Base-by-base conservation (phyloP, 1,140 invertebrate species). In the Latrodectus geometricus region DNA sequence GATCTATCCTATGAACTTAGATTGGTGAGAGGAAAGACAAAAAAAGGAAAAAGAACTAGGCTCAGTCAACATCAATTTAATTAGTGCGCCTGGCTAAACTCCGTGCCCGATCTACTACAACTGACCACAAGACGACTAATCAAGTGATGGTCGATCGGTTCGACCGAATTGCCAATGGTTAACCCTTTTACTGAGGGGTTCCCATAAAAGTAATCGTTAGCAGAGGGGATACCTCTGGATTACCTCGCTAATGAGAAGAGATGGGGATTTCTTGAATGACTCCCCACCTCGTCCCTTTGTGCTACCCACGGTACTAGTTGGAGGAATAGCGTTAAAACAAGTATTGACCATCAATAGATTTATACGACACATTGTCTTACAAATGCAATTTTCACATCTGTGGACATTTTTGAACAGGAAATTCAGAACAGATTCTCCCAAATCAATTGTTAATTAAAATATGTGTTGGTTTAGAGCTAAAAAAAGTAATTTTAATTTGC, bases 211-310 rank as follows among this genome's bases (percentile, higher is more conserved):
- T 69, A 69, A 69, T 21, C 20, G 17, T 69, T 69, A 69, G 35
- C 35, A 35, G 21, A 23, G 20, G 68, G 54, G 11, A 61, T 61
- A 61, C 17, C 11, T 61, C 54, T 69, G 68, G 68, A 69, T 69
- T 69, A 69, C 68, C 21, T 69, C 68, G 20, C 68, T 69, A 69
- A 69, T 69, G 68, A 69, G 68, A 23, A 21, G 68, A 69, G 68
- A 69, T 69, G 68, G 21, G 20, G 35, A 3, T 35, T 61, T 61
- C 54, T 61, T 14, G 54, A 61, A 14, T 61, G 11, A 4, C 54
- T 65, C 68, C 68, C 20, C 11, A 11, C 21, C 21, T 69, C 9
- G 17, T 69, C n/a, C 17, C 21, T n/a, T 69, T 2, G 11, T 61
- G 54, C 54, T 14, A 8, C 3, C 17, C 54, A 61, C 54, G 3